A percentile compares a stretch with the other conserved stretches of the same genome.
Evolutionary conservation across 2,888 invertebrate species (phyloP).

Genomic region (Dicyrtomina minuta): DNA sequence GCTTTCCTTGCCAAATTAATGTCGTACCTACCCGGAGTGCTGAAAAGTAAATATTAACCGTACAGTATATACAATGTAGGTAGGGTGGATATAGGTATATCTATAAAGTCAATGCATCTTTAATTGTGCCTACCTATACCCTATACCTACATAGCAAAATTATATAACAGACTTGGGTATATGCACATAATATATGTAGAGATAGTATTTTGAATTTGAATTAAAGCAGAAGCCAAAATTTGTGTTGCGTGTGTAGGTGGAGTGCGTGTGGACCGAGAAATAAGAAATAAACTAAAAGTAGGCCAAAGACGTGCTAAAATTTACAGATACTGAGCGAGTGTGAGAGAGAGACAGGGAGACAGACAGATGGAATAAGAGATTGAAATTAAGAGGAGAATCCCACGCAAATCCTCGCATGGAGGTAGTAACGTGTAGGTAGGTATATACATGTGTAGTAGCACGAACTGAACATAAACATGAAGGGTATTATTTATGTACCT

Average conservation of each 20-base stretch:
- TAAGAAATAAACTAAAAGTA: constrained; percentile 28
- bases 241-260: constrained; percentile 14
- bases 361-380: not conserved
- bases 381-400: constrained; percentile 16
- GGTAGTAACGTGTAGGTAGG: not conserved
- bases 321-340: constrained; percentile 6
- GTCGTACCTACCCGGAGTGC: no score
- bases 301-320: constrained; percentile 38
- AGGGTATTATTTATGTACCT: not conserved
- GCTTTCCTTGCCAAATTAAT: no score
- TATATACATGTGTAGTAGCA: not conserved
- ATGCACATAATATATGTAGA: not conserved
- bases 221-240: not conserved
- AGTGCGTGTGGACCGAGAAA: constrained; percentile 31
- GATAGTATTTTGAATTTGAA: not conserved
- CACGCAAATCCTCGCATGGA: constrained; percentile 21
- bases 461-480: constrained; percentile 2
- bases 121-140: no score
- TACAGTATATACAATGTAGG: no score
- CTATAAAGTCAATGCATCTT: no score
- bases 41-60: no score
- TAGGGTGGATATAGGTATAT: no score
- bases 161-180: no score
- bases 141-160: no score
- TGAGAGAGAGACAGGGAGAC: not conserved